Conservation (phyloP, 2,113 vertebrate species). For the Rhea americana region DNA sequence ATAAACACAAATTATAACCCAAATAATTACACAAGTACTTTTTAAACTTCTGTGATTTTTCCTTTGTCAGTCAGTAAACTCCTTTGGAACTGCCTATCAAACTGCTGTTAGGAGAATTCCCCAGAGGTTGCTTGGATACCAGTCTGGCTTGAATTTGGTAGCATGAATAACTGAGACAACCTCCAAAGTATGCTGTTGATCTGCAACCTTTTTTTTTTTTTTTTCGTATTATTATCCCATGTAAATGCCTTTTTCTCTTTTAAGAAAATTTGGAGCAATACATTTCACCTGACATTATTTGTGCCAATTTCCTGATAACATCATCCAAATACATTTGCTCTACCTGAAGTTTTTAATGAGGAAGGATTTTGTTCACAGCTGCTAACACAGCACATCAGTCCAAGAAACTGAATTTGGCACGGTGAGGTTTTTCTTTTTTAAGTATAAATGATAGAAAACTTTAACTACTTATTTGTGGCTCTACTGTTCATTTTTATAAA, state of each 20-base stretch:
- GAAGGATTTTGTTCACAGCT: not conserved
- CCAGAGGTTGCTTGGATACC: not conserved
- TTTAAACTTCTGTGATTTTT: not conserved
- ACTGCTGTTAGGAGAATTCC: not conserved
- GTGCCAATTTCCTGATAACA: not conserved
- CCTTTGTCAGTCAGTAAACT: not conserved
- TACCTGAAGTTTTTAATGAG: slow-evolving; percentile 56
- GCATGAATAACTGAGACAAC: not conserved
- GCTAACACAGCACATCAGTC: slow-evolving; percentile 1
- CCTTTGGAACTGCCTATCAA: not conserved
- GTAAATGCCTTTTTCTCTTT: not conserved
- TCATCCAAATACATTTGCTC: not conserved
- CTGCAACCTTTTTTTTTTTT: not conserved
- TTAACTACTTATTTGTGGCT: slow-evolving; percentile 32
- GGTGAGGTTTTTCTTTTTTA: not conserved
- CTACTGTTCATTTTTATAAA: slow-evolving; percentile 54
- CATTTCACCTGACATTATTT: slow-evolving; percentile 20
- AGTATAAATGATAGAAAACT: not conserved
- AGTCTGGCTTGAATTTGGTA: not conserved
- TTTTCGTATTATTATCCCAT: not conserved
- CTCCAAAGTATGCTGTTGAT: not conserved
- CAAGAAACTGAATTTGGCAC: not conserved
- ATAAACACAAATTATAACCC: not conserved
- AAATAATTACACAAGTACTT: not conserved
- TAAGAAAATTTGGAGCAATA: not conserved